Conservation (phyloP, 2,113 vertebrate genomes). For the Cisticola juncidis region DNA sequence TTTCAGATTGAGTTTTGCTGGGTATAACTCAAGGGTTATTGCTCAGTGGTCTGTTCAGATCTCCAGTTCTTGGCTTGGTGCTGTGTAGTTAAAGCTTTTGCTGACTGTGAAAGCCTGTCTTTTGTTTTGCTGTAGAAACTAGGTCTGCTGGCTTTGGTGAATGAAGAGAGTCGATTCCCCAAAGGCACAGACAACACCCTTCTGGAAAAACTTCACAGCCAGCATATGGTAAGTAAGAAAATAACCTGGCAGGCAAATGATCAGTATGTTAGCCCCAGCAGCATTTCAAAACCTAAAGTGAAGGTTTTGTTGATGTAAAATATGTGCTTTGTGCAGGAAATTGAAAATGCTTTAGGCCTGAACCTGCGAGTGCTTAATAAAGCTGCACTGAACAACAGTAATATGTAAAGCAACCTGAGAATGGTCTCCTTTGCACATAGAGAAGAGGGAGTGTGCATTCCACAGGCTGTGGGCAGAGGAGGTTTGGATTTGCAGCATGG, state of each 20-base stretch:
- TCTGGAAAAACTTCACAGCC: conserved; percentile 90
- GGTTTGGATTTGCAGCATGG: not conserved
- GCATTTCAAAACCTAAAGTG: conserved; percentile 41
- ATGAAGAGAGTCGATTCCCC: conserved; percentile 92
- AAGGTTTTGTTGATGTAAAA: conserved; percentile 39
- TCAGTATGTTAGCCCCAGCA: conserved; percentile 45
- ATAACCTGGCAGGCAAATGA: conserved; percentile 57
- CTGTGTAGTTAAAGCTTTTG: not conserved
- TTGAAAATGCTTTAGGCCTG: not conserved
- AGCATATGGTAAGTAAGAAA: conserved; percentile 83
- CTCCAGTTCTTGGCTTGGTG: not conserved
- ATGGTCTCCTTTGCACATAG: not conserved
- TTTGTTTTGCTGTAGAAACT: conserved; percentile 80
- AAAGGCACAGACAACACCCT: conserved; percentile 94
- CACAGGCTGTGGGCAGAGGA: not conserved
- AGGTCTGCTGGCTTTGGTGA: conserved; percentile 90
- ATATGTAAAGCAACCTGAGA: not conserved
- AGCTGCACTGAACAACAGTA: not conserved
- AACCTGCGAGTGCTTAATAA: not conserved
- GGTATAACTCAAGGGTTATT: not conserved
- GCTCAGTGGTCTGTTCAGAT: not conserved
- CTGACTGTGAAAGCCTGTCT: conserved; percentile 46
- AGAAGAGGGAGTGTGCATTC: not conserved
- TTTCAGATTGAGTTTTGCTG: not conserved
- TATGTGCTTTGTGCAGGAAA: conserved; percentile 25